Conservation (phyloP, 2,888 invertebrate genomes). For the Encarsia formosa region DNA sequence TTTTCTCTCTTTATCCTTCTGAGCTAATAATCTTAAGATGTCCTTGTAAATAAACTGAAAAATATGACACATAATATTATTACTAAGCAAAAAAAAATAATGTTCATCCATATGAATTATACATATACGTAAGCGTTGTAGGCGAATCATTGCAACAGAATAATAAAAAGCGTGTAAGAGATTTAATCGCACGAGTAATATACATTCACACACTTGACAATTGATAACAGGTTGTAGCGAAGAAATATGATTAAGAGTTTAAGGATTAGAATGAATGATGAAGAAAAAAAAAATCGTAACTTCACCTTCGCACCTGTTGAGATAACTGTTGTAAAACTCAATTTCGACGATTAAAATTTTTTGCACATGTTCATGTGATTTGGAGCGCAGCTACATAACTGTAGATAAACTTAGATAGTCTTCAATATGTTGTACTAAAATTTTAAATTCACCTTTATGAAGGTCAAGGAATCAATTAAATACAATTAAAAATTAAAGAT, state of each 20-base stretch:
- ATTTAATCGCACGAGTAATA: slow-evolving; percentile 40
- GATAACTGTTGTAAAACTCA: slow-evolving; percentile 6
- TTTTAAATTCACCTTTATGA: slow-evolving; percentile 17
- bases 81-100: slow-evolving; percentile 15
- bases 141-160: slow-evolving; percentile 34
- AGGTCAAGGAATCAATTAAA: slow-evolving; percentile 22
- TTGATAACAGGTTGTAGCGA: slow-evolving; percentile 7
- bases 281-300: slow-evolving; percentile 4
- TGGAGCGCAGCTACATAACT: slow-evolving; percentile 12
- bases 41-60: slow-evolving; percentile 38
- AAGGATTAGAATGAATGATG: neutral
- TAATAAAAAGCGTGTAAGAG: slow-evolving; percentile 27
- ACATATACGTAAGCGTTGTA: slow-evolving; percentile 35
- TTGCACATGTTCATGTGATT: slow-evolving; percentile 19
- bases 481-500: slow-evolving; percentile 10
- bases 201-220: slow-evolving; percentile 40
- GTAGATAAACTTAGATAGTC: slow-evolving; percentile 26
- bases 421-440: slow-evolving; percentile 26
- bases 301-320: slow-evolving; percentile 19
- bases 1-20: too few relatives aligned
- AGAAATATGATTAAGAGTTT: neutral
- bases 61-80: slow-evolving; percentile 24
- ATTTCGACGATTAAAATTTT: slow-evolving; percentile 18
- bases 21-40: too few relatives aligned
- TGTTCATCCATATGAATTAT: too few relatives aligned